Evolutionary conservation across 2,113 vertebrate genomes (phyloP).

Genomic region (Tenebrosternarchus preto): DNA sequence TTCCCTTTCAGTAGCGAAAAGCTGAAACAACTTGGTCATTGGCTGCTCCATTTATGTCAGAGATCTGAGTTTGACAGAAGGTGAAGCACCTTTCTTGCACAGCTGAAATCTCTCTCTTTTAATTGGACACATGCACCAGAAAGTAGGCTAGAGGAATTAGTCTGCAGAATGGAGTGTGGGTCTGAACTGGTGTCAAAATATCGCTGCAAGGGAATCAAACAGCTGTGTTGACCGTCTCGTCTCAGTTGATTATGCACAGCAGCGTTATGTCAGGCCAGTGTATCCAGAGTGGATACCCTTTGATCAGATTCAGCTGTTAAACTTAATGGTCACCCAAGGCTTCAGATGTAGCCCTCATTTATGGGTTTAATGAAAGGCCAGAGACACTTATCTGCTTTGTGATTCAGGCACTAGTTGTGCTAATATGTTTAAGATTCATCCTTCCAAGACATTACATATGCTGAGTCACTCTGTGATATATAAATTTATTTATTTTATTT

Average conservation of each 20-base stretch:
- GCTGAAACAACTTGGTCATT: background rate
- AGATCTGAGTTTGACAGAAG: background rate
- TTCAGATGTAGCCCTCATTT: slow-evolving; percentile 57
- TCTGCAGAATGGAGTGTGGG: background rate
- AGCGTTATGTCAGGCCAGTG: slow-evolving; percentile 23
- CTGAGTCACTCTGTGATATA: no score
- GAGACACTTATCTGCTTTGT: slow-evolving; percentile 69
- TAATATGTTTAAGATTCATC: background rate
- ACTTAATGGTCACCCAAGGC: slow-evolving; percentile 46
- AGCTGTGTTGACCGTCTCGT: slow-evolving; percentile 69
- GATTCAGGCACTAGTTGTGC: background rate
- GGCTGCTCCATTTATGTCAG: background rate
- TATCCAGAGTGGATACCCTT: slow-evolving; percentile 26
- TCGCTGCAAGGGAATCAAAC: slow-evolving; percentile 40
- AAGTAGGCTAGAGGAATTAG: background rate
- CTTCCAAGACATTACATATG: background rate
- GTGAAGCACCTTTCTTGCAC: background rate
- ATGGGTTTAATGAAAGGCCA: slow-evolving; percentile 70
- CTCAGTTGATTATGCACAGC: slow-evolving; percentile 62
- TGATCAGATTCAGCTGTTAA: slow-evolving; percentile 45
- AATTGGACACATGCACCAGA: background rate
- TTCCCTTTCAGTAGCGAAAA: background rate
- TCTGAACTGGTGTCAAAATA: slow-evolving; percentile 38
- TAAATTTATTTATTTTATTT: no score
- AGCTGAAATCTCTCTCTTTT: background rate